Conservation (phyloP, 2,113 vertebrate species). For the Scomber scombrus region DNA sequence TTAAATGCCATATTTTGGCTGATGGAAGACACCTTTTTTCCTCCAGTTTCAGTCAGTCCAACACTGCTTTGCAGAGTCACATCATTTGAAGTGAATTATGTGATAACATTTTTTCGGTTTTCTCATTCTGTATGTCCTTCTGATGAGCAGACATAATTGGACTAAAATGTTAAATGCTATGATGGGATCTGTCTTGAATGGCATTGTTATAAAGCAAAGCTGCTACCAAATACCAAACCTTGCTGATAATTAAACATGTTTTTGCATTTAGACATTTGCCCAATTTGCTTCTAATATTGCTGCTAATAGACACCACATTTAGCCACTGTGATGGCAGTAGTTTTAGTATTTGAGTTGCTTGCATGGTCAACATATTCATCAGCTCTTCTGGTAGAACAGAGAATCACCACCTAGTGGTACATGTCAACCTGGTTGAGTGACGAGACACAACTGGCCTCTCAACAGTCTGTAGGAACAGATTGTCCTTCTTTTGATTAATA, state of each 20-base stretch:
- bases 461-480: slow-evolving; percentile 40
- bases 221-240: background rate
- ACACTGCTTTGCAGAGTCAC: slow-evolving; percentile 17
- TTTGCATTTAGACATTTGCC: slow-evolving; percentile 13
- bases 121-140: background rate
- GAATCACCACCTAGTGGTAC: no score
- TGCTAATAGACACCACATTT: slow-evolving; percentile 24
- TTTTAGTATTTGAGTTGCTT: slow-evolving; percentile 14
- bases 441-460: slow-evolving; percentile 28
- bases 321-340: background rate
- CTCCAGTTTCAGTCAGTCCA: slow-evolving; percentile 11
- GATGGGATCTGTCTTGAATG: background rate
- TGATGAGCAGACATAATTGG: background rate
- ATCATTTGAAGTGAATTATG: background rate
- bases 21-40: background rate
- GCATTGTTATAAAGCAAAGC: slow-evolving; percentile 9
- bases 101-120: background rate
- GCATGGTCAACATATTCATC: slow-evolving; percentile 14
- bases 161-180: background rate
- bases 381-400: no score
- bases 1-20: background rate
- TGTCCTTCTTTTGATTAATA: slow-evolving; percentile 45
- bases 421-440: slow-evolving; percentile 1
- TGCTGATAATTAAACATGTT: background rate
- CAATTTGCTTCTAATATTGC: slow-evolving; percentile 19